These are phyloP conservation scores for Neosilurus mollespiculum DNA, from an alignment of 2,797 vertebrate species.

Conservation along the genomic window DNA sequence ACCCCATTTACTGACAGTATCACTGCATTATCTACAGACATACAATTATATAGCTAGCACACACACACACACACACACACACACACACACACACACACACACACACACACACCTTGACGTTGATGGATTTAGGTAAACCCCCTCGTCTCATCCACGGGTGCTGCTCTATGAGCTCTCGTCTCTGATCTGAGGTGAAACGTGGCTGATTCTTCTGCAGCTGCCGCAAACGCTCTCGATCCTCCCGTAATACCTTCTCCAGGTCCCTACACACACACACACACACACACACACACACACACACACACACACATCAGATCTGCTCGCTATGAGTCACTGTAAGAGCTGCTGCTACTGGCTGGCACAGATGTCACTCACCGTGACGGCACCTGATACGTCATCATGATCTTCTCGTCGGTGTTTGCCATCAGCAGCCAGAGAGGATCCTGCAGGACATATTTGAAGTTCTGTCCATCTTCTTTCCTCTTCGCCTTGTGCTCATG, in stretches of 20 bases:
- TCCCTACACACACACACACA: slow-evolving; percentile 68
- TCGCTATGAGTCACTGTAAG: too few species aligned
- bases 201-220: slow-evolving; percentile 89
- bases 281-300: slow-evolving; percentile 1
- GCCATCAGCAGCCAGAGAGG: slow-evolving; percentile 88
- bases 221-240: slow-evolving; percentile 84
- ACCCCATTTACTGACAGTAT: not conserved
- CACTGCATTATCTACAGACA: not conserved
- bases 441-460: slow-evolving; percentile 84
- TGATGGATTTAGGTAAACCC: slow-evolving; percentile 80
- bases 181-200: slow-evolving; percentile 84
- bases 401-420: slow-evolving; percentile 80
- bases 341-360: not conserved
- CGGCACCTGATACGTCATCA: slow-evolving; percentile 94
- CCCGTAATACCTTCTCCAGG: slow-evolving; percentile 79
- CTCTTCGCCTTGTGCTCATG: slow-evolving; percentile 71
- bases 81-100: not conserved
- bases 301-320: not conserved
- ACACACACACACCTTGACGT: slow-evolving; percentile 72
- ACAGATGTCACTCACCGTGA: slow-evolving; percentile 72
- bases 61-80: slow-evolving; percentile 64
- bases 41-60: slow-evolving; percentile 64
- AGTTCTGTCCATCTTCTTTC: slow-evolving; percentile 68
- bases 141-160: slow-evolving; percentile 89
- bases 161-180: slow-evolving; percentile 83